Base-by-base conservation (phyloP, 2,888 invertebrate species). In the Syritta pipiens region DNA sequence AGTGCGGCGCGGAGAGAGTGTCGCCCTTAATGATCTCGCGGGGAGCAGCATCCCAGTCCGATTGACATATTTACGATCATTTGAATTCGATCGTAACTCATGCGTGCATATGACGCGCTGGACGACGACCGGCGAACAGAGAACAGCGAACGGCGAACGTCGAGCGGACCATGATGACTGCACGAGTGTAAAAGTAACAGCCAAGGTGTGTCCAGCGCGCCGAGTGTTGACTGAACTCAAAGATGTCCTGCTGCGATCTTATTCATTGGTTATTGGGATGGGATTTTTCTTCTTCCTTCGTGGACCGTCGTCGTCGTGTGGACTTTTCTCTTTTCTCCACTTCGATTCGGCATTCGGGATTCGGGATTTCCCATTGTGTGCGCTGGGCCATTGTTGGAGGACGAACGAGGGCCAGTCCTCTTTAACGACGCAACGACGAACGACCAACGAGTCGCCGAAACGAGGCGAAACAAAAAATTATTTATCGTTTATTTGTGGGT, bases 21-120 rank as follows among this genome's bases (percentile, higher is more conserved):
- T 79, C 79, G 79, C 79, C 74, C 79, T 74, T 79, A 74, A 79
- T 79, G 79, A 79, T 67, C 51, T 49, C 62, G 67, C 55, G 60
- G 67, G 60, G 55, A 48, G 65, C 65, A 32, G 35, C n/a, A n/a
- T n/a, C 46, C 3, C 40, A 9, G 28, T 7, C 14, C 67, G 74
- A 79, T 79, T 79, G 79, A 79, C 79, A 79, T 79, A 79, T 79
- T 79, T 79, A 79, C 74, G 79, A 79, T 79, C 79, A 79, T 79
- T 79, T 79, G 74, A 79, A 79, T 79, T 68, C 30, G 62, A 51
- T 68, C 79, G 68, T 79, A 79, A 79, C 79, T 79, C 79, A 79
- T 74, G 44, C 60, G 59, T 32, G 67, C 42, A 62, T 68, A 67
- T 79, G 65, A 74, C 32, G 57, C 30, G 65, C 40, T 40, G 40